A percentile compares a stretch with the other conserved stretches of the same genome.
phyloP scores from a whole-genome alignment of 2,888 invertebrate species.

The Muschampia plurimacula region DNA sequence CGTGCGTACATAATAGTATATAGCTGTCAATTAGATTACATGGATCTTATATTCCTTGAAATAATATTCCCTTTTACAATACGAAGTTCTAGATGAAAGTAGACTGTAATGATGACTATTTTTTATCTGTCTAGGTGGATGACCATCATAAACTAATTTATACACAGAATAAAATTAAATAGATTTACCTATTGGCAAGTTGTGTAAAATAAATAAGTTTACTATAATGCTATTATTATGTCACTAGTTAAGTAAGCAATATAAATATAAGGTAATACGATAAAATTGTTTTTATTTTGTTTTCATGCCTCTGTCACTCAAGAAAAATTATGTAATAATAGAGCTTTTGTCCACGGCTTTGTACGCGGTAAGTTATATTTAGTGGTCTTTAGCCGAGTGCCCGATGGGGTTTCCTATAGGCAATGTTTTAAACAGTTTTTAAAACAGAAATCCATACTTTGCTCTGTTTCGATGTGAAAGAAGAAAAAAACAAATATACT shows the following conservation, averaged over 20 bases:
- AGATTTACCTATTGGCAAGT: slow-evolving; percentile 83
- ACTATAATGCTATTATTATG: slow-evolving; percentile 84
- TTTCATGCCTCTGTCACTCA: slow-evolving; percentile 21
- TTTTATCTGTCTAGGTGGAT: slow-evolving; percentile 84
- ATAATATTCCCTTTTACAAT: slow-evolving; percentile 66
- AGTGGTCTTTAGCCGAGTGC: too few relatives aligned
- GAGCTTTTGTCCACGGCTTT: too few relatives aligned
- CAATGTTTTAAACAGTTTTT: too few relatives aligned
- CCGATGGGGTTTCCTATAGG: too few relatives aligned
- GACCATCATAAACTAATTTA: slow-evolving; percentile 85
- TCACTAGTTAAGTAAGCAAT: slow-evolving; percentile 86
- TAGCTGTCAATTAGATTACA: slow-evolving; percentile 82
- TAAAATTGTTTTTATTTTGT: slow-evolving; percentile 63
- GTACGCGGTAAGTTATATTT: too few relatives aligned
- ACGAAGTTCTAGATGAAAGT: slow-evolving; percentile 79
- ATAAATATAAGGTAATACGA: slow-evolving; percentile 84
- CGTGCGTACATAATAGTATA: slow-evolving; percentile 71
- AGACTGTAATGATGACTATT: slow-evolving; percentile 81
- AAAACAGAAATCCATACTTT: too few relatives aligned
- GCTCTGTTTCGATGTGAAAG: too few relatives aligned
- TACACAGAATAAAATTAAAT: slow-evolving; percentile 78
- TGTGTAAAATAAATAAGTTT: slow-evolving; percentile 86
- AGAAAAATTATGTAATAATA: too few relatives aligned
- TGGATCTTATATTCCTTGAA: slow-evolving; percentile 82
- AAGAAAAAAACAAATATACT: too few relatives aligned